A percentile compares a stretch with the other conserved stretches of the same genome.
phyloP scores from a whole-genome alignment of 1,140 invertebrate genomes.

The Heliconius hewitsoni region DNA sequence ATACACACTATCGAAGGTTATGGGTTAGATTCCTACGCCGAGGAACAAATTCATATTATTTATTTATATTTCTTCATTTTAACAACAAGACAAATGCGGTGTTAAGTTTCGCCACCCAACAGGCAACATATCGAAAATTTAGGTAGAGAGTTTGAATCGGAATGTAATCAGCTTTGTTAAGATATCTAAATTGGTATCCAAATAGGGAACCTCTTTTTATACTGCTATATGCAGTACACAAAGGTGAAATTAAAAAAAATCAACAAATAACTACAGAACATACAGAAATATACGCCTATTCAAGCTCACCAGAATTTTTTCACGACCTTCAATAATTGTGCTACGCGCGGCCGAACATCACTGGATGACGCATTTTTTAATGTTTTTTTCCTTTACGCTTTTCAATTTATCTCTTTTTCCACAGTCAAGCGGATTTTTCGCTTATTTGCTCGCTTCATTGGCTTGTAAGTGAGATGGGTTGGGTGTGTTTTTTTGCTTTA shows the following conservation, averaged over 20 bases:
- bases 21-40: too few species aligned
- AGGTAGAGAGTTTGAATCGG: too few species aligned
- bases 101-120: too few species aligned
- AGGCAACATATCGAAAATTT: too few species aligned
- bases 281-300: constrained; percentile 22
- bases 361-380: constrained; percentile 65
- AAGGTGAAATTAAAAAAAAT: not conserved
- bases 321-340: constrained; percentile 74
- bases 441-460: constrained; percentile 80
- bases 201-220: too few species aligned
- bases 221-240: too few species aligned
- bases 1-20: too few species aligned
- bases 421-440: constrained; percentile 76
- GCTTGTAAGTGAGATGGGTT: constrained; percentile 77
- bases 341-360: constrained; percentile 65
- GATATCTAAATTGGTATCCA: too few species aligned
- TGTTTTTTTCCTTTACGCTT: constrained; percentile 59
- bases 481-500: constrained; percentile 45
- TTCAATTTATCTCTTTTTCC: constrained; percentile 76
- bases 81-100: too few species aligned
- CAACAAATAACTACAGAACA: constrained; percentile 18
- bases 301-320: constrained; percentile 48
- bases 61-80: too few species aligned
- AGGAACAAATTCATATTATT: too few species aligned
- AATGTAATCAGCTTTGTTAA: too few species aligned